Evolutionary conservation across 2,888 invertebrate species (phyloP), one percentile per base, ranked within the genome.

Genomic region (Metacarcinus magister): DNA sequence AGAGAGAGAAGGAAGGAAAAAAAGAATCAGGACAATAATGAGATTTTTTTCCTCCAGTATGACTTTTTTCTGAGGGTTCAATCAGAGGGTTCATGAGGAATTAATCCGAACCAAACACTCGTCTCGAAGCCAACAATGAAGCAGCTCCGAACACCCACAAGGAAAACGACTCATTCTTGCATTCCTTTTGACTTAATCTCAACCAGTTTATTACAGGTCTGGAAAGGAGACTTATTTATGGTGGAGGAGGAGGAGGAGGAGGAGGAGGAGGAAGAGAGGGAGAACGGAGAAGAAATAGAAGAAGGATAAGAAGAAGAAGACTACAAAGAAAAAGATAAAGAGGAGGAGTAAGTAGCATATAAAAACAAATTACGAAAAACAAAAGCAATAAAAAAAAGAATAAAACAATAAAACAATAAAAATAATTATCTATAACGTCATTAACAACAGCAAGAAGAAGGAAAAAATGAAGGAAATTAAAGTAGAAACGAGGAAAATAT

Each of bases 31-130:
- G 46, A 46, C 43, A 46, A 91, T 43, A 89, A 89, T 89, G 89
- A 89, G 95, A 93, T 90, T 93, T 93, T 95, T 95, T 93, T 60
- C 75, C 67, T 48, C 44, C 91, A 28, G 46, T 46, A 92, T 75
- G 46, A 92, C 46, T 92, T 95, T 95, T 95, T 95, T 54, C 87
- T 32, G 28, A 82, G 92, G 75, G 92, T 92, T 89, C 95, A 95
- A 95, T 95, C 95, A 95, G 92, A 23, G 39, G 39, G 75, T 67
- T 95, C 28, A 95, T 95, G 95, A 95, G 92, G 87, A 95, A 92
- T 95, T 95, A 95, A 95, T 92, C 92, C 44, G 92, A 82, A 46
- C 92, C 95, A 95, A 95, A 95, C 75, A 95, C 19, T 67, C 67
- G 67, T 67, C 67, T 67, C 67, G 67, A 67, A n/a, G 2, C 67